phyloP scores from a whole-genome alignment of 1,140 invertebrate genomes.

The Platyscapa corneri region DNA sequence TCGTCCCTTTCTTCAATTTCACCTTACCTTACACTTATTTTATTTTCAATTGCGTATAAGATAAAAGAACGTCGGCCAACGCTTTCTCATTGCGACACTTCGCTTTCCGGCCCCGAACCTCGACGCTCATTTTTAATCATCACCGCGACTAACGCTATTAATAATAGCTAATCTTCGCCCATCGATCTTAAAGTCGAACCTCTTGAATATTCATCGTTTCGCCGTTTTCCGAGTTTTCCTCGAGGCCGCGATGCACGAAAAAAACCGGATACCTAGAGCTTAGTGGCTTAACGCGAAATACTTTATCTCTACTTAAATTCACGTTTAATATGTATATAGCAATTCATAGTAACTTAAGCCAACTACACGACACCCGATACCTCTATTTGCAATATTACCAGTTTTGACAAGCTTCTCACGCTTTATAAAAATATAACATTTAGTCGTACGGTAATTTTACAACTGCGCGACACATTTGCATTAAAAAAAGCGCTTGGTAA shows the following conservation, averaged over 20 bases:
- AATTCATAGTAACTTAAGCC: background rate
- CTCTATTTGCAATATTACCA: conserved; percentile 29
- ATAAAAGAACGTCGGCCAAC: background rate
- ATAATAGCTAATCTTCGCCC: too few relatives aligned
- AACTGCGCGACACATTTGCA: background rate
- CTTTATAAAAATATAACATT: background rate
- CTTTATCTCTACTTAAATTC: conserved; percentile 46
- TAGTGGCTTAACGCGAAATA: background rate
- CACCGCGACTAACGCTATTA: too few relatives aligned
- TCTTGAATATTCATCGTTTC: background rate
- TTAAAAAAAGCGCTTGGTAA: too few relatives aligned
- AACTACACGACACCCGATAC: background rate
- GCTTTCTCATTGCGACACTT: too few relatives aligned
- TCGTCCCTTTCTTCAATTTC: background rate
- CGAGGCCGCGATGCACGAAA: background rate
- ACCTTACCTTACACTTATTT: background rate
- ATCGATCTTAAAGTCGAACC: background rate
- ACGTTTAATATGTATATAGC: conserved; percentile 27
- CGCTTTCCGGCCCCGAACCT: too few relatives aligned
- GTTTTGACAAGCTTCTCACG: conserved; percentile 28
- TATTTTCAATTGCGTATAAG: background rate
- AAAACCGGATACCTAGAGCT: background rate
- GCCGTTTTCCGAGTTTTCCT: too few relatives aligned
- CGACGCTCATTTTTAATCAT: too few relatives aligned
- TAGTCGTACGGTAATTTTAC: background rate